These are phyloP conservation scores for Naja naja DNA, from an alignment of 2,113 vertebrate genomes.

Conservation along the genomic window DNA sequence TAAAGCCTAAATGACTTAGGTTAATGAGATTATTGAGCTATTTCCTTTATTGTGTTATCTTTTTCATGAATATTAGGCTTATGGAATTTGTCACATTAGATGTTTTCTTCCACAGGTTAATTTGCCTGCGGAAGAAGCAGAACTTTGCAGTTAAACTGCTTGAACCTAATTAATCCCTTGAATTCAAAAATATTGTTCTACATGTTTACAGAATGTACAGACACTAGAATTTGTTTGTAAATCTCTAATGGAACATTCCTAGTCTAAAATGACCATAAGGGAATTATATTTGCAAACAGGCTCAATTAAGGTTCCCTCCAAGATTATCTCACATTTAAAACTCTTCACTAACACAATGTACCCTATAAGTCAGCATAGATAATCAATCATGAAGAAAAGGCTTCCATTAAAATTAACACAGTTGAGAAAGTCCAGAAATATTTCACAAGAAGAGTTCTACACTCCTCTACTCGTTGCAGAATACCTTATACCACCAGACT, in stretches of 20 bases:
- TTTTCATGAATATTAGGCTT: not conserved
- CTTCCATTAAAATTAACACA: constrained; percentile 5
- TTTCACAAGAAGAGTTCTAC: no score
- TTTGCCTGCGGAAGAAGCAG: not conserved
- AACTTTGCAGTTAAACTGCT: not conserved
- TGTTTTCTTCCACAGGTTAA: not conserved
- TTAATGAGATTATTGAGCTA: not conserved
- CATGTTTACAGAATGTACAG: not conserved
- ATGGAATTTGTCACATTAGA: not conserved
- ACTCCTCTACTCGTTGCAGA: no score
- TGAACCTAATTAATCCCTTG: not conserved
- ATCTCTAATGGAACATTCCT: not conserved
- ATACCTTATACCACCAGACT: no score
- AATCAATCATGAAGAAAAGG: constrained; percentile 10
- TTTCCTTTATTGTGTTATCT: not conserved
- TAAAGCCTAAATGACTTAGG: not conserved
- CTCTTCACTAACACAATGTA: not conserved
- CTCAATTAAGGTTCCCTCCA: not conserved
- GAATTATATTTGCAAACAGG: not conserved
- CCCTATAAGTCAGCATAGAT: not conserved
- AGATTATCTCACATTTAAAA: constrained; percentile 8
- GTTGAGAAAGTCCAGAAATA: no score
- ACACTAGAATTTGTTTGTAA: not conserved
- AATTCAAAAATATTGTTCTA: constrained; percentile 6
- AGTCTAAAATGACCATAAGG: not conserved